Percentiles rank a stretch among this genome's conserved stretches.
Conservation (phyloP, 2,113 vertebrate species). For the Tricholaema leucomelas region DNA sequence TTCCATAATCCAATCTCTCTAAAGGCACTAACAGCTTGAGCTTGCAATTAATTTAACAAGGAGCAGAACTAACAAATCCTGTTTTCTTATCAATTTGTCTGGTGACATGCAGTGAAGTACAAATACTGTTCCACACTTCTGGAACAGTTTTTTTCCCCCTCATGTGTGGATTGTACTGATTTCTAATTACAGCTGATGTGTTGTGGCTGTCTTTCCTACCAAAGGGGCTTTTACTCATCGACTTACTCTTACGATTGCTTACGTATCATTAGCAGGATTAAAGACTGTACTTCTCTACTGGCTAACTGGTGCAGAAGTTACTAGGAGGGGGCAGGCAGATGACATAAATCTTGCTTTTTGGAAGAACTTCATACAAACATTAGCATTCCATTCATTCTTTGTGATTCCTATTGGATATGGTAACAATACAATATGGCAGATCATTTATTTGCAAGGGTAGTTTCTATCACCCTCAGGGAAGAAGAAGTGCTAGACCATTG, state of each 20-base stretch:
- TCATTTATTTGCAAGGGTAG: background rate
- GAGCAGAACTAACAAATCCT: background rate
- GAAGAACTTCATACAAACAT: background rate
- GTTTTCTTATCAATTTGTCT: background rate
- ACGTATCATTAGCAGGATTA: background rate
- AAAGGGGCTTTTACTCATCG: background rate
- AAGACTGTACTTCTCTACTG: background rate
- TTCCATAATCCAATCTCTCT: background rate
- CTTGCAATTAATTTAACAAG: background rate
- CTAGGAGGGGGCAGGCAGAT: background rate
- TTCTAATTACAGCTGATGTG: background rate
- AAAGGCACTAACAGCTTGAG: background rate
- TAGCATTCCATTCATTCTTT: background rate
- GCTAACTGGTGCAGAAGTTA: background rate
- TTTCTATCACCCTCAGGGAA: background rate
- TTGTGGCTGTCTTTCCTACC: background rate
- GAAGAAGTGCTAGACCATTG: background rate
- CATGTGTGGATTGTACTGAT: background rate
- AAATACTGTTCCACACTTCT: background rate
- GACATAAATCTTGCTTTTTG: background rate
- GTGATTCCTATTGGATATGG: background rate
- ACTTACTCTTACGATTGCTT: background rate
- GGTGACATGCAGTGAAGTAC: background rate
- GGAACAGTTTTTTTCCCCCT: background rate
- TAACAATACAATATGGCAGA: background rate